Conservation (phyloP, 2,888 invertebrate genomes). For the Lasioglossum calceatum region DNA sequence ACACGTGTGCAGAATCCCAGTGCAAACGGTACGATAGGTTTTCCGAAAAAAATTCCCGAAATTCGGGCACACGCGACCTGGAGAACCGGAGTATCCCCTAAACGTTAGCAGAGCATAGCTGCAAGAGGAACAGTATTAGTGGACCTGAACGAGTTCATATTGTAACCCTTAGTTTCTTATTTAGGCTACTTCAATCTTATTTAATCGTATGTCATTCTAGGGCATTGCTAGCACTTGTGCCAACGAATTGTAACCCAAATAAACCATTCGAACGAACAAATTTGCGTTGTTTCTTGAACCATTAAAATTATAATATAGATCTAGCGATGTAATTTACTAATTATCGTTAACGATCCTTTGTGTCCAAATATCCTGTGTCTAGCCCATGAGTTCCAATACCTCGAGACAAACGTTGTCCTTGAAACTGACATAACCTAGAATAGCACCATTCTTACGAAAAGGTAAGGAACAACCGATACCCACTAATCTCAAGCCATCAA, state of each 20-base stretch:
- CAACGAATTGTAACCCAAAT: slow-evolving; percentile 74
- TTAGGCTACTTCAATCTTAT: slow-evolving; percentile 1
- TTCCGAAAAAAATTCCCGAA: no score
- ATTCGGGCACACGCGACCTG: no score
- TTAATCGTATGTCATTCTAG: slow-evolving; percentile 62
- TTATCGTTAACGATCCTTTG: neutral
- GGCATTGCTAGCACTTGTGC: slow-evolving; percentile 69
- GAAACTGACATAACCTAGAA: neutral
- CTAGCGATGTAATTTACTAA: neutral
- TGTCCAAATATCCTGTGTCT: neutral
- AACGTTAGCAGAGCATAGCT: neutral
- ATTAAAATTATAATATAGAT: neutral
- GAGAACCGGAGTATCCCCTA: neutral
- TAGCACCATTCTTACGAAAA: slow-evolving; percentile 2
- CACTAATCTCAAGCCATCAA: neutral
- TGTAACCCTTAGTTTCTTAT: slow-evolving; percentile 14
- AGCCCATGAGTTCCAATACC: neutral
- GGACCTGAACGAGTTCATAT: slow-evolving; percentile 1
- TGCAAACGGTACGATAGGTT: no score
- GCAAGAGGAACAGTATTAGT: slow-evolving; percentile 42
- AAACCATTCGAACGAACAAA: slow-evolving; percentile 70
- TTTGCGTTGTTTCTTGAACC: slow-evolving; percentile 37
- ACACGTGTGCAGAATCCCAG: no score
- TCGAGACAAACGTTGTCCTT: neutral
- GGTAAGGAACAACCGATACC: slow-evolving; percentile 35